These are phyloP conservation scores for Paratilapia polleni DNA, from an alignment of 2,113 vertebrate species.

Conservation along the genomic window DNA sequence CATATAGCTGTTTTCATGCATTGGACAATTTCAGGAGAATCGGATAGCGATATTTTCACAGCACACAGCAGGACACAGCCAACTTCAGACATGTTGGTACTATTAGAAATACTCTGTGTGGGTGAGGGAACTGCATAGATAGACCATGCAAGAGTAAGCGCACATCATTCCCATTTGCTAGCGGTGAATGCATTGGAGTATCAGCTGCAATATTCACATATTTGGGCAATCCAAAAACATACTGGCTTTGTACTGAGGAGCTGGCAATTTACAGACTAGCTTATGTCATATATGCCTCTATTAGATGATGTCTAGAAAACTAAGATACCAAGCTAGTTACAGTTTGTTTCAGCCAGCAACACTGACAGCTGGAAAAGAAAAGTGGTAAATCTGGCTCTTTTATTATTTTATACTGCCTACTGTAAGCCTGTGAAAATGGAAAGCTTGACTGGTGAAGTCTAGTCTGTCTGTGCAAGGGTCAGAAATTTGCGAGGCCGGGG, in stretches of 20 bases:
- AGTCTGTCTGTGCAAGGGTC: not conserved
- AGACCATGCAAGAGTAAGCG: no score
- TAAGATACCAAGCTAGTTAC: no score
- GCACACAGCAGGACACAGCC: not conserved
- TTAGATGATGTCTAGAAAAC: not conserved
- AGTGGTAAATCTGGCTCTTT: not conserved
- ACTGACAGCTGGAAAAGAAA: no score
- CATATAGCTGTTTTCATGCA: not conserved
- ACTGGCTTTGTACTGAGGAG: not conserved
- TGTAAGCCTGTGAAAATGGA: not conserved
- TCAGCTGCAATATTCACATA: not conserved
- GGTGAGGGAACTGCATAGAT: not conserved
- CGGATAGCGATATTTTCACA: not conserved
- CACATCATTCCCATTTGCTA: no score
- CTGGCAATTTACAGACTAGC: not conserved
- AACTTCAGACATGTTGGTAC: not conserved
- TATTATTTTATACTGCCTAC: not conserved
- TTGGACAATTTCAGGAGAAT: not conserved
- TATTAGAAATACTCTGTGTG: not conserved
- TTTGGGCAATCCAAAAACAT: not conserved
- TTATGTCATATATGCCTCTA: not conserved
- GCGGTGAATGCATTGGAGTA: not conserved
- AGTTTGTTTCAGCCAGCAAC: no score
- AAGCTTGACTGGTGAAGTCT: not conserved
- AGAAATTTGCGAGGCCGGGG: not conserved